Percentiles rank a stretch among this genome's conserved stretches.
phyloP scores from a whole-genome alignment of 2,113 vertebrate genomes.

The Chaenocephalus aceratus region DNA sequence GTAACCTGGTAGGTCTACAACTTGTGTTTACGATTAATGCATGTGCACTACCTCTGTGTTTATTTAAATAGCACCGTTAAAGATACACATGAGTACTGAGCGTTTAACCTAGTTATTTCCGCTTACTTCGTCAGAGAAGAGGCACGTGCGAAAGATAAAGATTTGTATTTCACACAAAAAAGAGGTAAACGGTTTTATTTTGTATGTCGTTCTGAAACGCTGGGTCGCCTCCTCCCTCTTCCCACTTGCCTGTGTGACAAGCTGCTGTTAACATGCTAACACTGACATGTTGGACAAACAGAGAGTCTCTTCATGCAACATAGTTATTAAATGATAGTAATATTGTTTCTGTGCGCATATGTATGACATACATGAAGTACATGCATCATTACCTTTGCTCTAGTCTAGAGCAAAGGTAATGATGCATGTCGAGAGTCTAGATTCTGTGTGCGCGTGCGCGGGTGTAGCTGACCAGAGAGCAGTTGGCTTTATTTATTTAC shows the following conservation, averaged over 20 bases:
- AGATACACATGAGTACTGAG: no score
- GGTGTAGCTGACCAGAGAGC: no score
- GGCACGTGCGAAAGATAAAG: not conserved
- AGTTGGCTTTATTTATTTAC: not conserved
- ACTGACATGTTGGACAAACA: not conserved
- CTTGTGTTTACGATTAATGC: not conserved
- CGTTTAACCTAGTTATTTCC: not conserved
- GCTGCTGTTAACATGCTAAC: not conserved
- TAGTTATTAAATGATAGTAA: no score
- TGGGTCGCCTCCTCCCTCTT: not conserved
- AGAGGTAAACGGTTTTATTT: rapidly evolving
- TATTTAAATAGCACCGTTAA: not conserved
- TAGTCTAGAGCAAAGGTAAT: not conserved
- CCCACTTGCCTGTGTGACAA: not conserved
- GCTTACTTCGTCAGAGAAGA: rapidly evolving
- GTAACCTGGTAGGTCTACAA: not conserved
- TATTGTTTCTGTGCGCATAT: not conserved
- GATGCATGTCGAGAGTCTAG: no score
- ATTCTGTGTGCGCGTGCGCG: not conserved
- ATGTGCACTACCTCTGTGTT: rapidly evolving
- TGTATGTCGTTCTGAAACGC: conserved; percentile 10
- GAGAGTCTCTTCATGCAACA: not conserved
- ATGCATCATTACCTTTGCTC: not conserved
- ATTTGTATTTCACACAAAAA: rapidly evolving
- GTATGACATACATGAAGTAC: no score